These are phyloP conservation scores for Oxycera nigricornis DNA, from an alignment of 2,888 invertebrate species.

Conservation along the genomic window DNA sequence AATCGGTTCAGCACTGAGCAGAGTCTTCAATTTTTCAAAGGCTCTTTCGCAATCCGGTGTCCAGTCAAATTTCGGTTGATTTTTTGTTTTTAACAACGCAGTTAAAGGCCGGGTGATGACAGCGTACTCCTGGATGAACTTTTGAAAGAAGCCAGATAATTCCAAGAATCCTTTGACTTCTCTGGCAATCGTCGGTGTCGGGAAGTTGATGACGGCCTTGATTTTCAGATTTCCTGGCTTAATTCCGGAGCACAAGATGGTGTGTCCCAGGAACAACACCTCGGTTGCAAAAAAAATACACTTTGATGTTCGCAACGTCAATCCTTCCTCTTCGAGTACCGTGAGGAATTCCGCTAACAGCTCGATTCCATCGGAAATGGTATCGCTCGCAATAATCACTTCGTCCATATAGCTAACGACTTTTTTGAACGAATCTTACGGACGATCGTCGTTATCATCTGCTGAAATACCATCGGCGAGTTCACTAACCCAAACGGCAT, in stretches of 20 bases:
- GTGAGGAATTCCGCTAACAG: not conserved
- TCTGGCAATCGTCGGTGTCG: not conserved
- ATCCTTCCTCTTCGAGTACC: not conserved
- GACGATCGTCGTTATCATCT: not conserved
- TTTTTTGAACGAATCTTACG: not conserved
- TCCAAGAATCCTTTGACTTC: too few relatives aligned
- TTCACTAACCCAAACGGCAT: too few relatives aligned
- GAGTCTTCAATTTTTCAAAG: too few relatives aligned
- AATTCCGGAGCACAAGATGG: not conserved
- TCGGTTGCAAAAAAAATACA: not conserved
- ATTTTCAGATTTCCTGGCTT: not conserved
- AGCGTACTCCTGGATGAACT: not conserved
- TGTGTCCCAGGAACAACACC: not conserved
- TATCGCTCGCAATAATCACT: conserved; percentile 9
- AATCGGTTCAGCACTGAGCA: too few relatives aligned
- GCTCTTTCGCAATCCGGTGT: too few relatives aligned
- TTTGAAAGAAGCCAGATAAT: not conserved
- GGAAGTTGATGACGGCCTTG: not conserved
- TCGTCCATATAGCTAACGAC: conserved; percentile 16
- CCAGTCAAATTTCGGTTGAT: too few relatives aligned
- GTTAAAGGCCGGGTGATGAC: not conserved
- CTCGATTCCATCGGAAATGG: conserved; percentile 11
- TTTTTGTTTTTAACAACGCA: too few relatives aligned
- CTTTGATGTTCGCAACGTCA: not conserved
- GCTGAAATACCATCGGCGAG: not conserved